Evolutionary conservation across 2,888 invertebrate species (phyloP).

Genomic region (Synergus japonicus): DNA sequence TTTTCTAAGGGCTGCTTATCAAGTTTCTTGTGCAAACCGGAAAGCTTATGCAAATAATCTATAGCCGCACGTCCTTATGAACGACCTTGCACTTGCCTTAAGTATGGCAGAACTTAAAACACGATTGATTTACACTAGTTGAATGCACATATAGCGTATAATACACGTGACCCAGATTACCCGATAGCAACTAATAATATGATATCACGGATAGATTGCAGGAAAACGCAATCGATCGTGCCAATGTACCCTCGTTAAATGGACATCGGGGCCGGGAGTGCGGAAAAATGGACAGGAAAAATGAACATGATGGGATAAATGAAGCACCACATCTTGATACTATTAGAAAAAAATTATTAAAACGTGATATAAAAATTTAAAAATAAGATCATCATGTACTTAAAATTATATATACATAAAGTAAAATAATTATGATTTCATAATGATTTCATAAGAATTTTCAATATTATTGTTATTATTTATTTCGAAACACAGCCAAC

Average conservation of each 20-base stretch:
- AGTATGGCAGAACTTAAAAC: constrained; percentile 42
- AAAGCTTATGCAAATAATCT: constrained; percentile 19
- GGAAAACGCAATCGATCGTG: constrained; percentile 45
- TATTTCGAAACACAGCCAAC: too few relatives aligned
- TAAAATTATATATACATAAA: too few relatives aligned
- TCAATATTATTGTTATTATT: too few relatives aligned
- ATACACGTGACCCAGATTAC: constrained; percentile 39
- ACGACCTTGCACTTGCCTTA: constrained; percentile 49
- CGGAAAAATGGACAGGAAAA: constrained; percentile 31
- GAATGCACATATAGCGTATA: constrained; percentile 8
- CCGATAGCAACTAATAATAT: constrained; percentile 45
- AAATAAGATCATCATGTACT: neutral
- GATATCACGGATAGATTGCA: constrained; percentile 41
- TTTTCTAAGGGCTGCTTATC: neutral
- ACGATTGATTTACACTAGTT: constrained; percentile 20
- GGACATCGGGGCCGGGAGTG: constrained; percentile 6
- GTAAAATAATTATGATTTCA: too few relatives aligned
- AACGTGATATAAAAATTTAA: neutral
- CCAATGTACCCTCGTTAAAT: constrained; percentile 42
- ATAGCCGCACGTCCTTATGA: neutral
- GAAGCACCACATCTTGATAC: neutral
- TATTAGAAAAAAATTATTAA: too few relatives aligned
- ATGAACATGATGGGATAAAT: neutral
- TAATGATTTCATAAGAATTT: too few relatives aligned
- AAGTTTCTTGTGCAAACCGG: constrained; percentile 14